phyloP scores from a whole-genome alignment of 2,888 invertebrate genomes.

The Drosophila multiciliata region DNA sequence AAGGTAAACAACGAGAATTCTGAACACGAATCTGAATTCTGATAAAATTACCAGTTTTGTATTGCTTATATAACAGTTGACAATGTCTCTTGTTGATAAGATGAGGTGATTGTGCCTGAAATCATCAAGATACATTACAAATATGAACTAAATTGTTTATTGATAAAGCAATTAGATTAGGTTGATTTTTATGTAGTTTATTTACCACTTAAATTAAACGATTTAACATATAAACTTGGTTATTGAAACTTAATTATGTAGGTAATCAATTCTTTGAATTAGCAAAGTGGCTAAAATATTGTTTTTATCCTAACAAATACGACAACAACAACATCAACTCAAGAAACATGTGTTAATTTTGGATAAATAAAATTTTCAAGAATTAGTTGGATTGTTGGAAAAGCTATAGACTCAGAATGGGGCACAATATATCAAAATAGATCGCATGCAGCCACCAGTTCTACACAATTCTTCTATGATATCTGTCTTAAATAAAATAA shows the following conservation, averaged over 20 bases:
- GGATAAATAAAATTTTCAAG: too few species aligned
- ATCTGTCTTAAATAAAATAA: background rate
- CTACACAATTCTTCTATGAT: too few species aligned
- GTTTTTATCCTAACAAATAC: background rate
- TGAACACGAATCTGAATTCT: conserved; percentile 20
- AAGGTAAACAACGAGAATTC: conserved; percentile 50
- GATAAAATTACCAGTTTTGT: conserved; percentile 20
- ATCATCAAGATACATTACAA: background rate
- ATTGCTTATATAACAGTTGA: conserved; percentile 8
- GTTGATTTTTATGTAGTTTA: background rate
- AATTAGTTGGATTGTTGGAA: too few species aligned
- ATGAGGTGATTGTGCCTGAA: background rate
- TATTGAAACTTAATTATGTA: too few species aligned
- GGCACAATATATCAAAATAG: background rate
- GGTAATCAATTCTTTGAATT: background rate
- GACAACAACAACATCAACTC: background rate
- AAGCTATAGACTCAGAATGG: background rate
- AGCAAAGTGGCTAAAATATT: background rate
- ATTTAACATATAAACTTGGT: too few species aligned
- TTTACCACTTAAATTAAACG: background rate
- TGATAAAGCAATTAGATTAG: background rate
- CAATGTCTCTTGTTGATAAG: background rate
- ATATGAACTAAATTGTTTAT: background rate
- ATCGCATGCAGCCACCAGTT: too few species aligned
- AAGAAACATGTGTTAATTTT: too few species aligned